Percentiles rank a stretch among this genome's conserved stretches.
These are phyloP conservation scores for Sphinx pinastri DNA, from an alignment of 2,888 invertebrate species.

Conservation along the genomic window DNA sequence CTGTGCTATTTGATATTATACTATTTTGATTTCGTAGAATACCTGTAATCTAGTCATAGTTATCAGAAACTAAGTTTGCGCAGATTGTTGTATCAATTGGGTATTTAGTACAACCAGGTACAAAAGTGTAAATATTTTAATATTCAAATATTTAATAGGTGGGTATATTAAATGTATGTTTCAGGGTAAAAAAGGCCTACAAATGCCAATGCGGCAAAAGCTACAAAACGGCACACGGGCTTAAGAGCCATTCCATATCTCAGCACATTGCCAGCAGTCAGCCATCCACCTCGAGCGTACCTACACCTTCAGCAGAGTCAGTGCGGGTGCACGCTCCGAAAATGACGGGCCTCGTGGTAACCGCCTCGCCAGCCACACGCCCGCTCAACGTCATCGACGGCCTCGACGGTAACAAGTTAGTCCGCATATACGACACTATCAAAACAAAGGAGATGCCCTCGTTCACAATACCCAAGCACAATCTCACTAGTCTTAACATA, in stretches of 20 bases:
- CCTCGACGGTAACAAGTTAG: conserved; percentile 67
- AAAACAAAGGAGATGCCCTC: conserved; percentile 68
- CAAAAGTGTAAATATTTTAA: neutral
- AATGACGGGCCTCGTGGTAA: conserved; percentile 70
- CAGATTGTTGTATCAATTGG: neutral
- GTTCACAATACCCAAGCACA: conserved; percentile 74
- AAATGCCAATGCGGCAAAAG: conserved; percentile 94
- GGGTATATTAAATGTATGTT: conserved; percentile 42
- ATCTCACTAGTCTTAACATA: conserved; percentile 59
- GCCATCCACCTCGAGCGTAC: conserved; percentile 40
- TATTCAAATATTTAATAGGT: neutral
- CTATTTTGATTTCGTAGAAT: neutral
- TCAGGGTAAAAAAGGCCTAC: conserved; percentile 90
- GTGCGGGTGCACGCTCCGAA: conserved; percentile 49
- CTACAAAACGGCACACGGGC: conserved; percentile 91
- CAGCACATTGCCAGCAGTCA: conserved; percentile 57
- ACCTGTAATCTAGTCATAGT: conserved; percentile 17
- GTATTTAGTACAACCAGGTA: neutral
- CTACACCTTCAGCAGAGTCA: conserved; percentile 31
- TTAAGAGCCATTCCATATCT: conserved; percentile 87
- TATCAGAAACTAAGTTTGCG: neutral
- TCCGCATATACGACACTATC: conserved; percentile 74
- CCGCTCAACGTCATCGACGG: conserved; percentile 55
- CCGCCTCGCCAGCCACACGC: conserved; percentile 65
- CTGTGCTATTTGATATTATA: neutral